These are phyloP conservation scores for Pterocles orientalis DNA, from an alignment of 2,113 vertebrate genomes.

Conservation along the genomic window DNA sequence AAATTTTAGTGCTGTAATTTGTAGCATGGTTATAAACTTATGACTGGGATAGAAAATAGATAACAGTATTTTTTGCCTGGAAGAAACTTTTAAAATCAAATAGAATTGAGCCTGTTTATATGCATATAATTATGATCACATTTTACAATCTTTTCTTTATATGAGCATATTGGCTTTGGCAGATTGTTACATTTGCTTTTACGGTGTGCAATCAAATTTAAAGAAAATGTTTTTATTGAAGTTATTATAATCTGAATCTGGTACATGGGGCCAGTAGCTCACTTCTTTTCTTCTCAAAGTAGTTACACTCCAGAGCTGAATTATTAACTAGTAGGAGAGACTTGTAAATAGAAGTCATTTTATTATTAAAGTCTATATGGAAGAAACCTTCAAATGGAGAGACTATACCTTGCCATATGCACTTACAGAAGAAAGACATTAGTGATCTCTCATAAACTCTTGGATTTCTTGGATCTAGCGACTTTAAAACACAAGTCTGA, in stretches of 20 bases:
- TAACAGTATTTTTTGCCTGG: background rate
- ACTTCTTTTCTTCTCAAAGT: background rate
- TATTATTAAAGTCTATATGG: background rate
- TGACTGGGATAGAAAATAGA: slow-evolving; percentile 11
- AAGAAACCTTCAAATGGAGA: background rate
- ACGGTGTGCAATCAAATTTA: background rate
- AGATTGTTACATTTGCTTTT: slow-evolving; percentile 50
- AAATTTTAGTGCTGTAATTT: slow-evolving; percentile 56
- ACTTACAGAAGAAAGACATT: background rate
- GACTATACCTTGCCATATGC: background rate
- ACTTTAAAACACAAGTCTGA: background rate
- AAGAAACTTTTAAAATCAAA: slow-evolving; percentile 36
- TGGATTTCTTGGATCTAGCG: background rate
- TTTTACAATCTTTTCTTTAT: slow-evolving; percentile 24
- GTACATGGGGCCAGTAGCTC: background rate
- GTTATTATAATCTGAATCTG: background rate
- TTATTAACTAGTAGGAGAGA: background rate
- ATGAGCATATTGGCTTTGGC: background rate
- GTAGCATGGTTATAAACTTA: slow-evolving; percentile 23
- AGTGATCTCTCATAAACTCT: background rate
- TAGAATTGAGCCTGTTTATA: background rate
- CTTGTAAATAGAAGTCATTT: background rate
- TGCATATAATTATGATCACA: background rate
- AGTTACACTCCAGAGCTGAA: background rate
- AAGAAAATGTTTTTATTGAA: slow-evolving; percentile 22